phyloP scores from a whole-genome alignment of 1,140 invertebrate genomes.

The Drosophila kohkoa region DNA sequence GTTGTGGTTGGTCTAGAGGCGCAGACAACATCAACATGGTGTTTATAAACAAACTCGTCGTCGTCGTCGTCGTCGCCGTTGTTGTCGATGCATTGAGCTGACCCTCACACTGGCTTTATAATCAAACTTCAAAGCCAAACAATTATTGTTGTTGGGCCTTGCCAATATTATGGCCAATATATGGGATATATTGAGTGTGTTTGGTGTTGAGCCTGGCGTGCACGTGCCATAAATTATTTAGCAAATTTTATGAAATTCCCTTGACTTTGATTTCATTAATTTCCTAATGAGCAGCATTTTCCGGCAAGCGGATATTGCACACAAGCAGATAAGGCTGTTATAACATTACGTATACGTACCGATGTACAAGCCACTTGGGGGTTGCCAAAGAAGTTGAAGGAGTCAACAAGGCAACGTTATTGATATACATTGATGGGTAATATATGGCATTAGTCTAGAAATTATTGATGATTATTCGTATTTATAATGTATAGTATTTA shows the following conservation, averaged over 20 bases:
- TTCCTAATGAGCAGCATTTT: slow-evolving; percentile 28
- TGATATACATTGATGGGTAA: not conserved
- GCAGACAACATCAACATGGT: slow-evolving; percentile 14
- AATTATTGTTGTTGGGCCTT: slow-evolving; percentile 65
- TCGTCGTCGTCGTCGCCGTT: too few relatives aligned
- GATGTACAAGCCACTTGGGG: not conserved
- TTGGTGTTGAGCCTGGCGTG: not conserved
- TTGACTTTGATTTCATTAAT: slow-evolving; percentile 58
- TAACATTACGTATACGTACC: slow-evolving; percentile 28
- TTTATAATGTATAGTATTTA: too few relatives aligned
- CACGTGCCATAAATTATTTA: slow-evolving; percentile 53
- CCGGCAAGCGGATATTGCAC: slow-evolving; percentile 46
- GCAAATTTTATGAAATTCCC: slow-evolving; percentile 49
- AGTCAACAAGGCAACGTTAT: not conserved
- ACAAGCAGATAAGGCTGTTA: slow-evolving; percentile 46
- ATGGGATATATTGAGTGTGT: not conserved
- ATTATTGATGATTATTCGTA: too few relatives aligned
- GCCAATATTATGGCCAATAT: slow-evolving; percentile 44
- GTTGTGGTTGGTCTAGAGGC: slow-evolving; percentile 38
- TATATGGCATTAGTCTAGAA: not conserved
- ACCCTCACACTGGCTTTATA: slow-evolving; percentile 72
- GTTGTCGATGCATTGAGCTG: slow-evolving; percentile 34
- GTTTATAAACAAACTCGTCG: slow-evolving; percentile 23
- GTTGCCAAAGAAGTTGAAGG: slow-evolving; percentile 3
- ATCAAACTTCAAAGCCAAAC: slow-evolving; percentile 77